Base-by-base conservation (phyloP, 2,888 invertebrate genomes). In the Lithophane leautieri region DNA sequence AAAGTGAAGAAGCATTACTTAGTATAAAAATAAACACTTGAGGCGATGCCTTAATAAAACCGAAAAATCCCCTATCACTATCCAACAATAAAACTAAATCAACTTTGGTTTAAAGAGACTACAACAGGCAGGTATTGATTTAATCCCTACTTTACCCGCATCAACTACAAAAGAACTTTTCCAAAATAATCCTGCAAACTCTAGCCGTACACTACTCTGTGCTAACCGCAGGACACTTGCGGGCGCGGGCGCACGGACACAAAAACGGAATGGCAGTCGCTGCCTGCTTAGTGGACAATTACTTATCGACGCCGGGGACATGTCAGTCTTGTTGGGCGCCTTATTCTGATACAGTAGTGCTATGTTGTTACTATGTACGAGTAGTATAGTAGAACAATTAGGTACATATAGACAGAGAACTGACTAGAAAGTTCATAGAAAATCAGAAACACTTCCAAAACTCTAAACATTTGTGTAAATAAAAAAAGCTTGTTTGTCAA, bases 241-340 rank as follows among this genome's bases (percentile, higher is more conserved):
- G 91, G 90, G 66, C 79, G 85, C 81, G 72, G 69, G 75, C 88
- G 82, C 72, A 54, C 50, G 77, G 68, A 61, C 82, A 90, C 90
- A 93, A 93, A 93, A 91, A 90, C 86, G 75, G 70, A 83, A 73
- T 82, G 79, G 75, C 79, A 81, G 80, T 72, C 88, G 79, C 86
- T 81, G 88, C 88, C 90, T 89, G 90, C 91, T 92, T 92, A 90
- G 89, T 87, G 91, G 88, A 91, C 94, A 94, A 94, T 94, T 93
- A 94, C 93, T 93, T 92, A 92, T 91, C 91, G 90, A 91, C 92
- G 91, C 91, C 90, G 89, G 88, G 73, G 88, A 89, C 84, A 84
- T 82, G 87, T 87, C 88, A 86, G 86, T 88, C 85, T 85, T 78
- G 72, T 77, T 70, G 70, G 44, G 65, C 52, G 50, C 52, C 76